Evolutionary conservation across 2,113 vertebrate genomes (phyloP), one percentile per base, ranked within the genome.

Genomic region (Nannospalax galili): DNA sequence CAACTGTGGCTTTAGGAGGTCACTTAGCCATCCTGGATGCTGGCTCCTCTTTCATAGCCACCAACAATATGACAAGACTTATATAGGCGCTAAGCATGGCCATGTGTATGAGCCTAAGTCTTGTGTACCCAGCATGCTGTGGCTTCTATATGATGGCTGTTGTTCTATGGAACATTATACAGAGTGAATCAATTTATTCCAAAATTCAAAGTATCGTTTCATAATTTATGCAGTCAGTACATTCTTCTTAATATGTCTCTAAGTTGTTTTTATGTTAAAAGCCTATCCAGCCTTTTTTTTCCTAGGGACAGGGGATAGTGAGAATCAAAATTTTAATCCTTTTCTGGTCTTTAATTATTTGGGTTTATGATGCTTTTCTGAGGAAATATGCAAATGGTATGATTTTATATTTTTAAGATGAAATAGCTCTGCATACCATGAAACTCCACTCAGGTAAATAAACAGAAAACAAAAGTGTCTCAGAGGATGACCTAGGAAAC

Each of bases 81-180:
- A n/a, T n/a, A n/a, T n/a, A n/a, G n/a, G n/a, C n/a, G n/a, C n/a
- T n/a, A n/a, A n/a, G n/a, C n/a, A n/a, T n/a, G n/a, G n/a, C n/a
- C n/a, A n/a, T n/a, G 62, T 62, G 32, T 17, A 17, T 26, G 37
- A 62, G 19, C 37, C 35, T 30, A 24, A 6, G 30, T 30, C 9
- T 45, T 16, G 2, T 2, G 7, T n/a, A 20, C 16, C 42, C 5
- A 12, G 42, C 2, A 17, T 5, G 19, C 78, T 17, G 7, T 0
- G 26, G 28, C 4, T 91, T 35, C 30, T 42, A 1, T 15, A n/a
- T 81, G n/a, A 35, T 52, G 22, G 19, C 2, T 62, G 20, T 62
- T 20, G 20, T 82, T 35, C 48, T 60, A 12, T 70, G 28, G 30
- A 84, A 22, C 16, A 60, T 32, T 74, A 37, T 12, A 22, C 48